phyloP scores from a whole-genome alignment of 2,113 vertebrate genomes.

The Pteronura brasiliensis region DNA sequence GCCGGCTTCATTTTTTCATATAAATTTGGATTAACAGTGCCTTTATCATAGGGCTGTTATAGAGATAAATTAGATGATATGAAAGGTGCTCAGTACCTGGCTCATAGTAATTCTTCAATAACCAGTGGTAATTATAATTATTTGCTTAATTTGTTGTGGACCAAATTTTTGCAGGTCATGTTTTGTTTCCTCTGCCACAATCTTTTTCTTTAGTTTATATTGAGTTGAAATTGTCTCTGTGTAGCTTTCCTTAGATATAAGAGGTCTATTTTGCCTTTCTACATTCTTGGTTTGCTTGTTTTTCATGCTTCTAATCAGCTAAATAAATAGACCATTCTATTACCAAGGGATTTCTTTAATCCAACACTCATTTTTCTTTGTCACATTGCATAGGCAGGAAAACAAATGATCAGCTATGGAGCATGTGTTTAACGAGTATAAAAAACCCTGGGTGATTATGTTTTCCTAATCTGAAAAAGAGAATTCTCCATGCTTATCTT shows the following conservation, averaged over 20 bases:
- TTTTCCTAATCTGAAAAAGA: not conserved
- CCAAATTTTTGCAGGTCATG: not conserved
- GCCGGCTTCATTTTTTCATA: not conserved
- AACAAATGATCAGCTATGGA: not conserved
- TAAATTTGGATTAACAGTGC: not conserved
- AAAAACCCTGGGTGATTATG: not conserved
- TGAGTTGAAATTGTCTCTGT: not conserved
- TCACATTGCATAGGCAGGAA: not conserved
- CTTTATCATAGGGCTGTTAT: not conserved
- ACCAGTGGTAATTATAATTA: not conserved
- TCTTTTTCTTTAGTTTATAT: not conserved
- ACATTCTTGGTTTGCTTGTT: not conserved
- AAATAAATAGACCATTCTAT: constrained; percentile 1
- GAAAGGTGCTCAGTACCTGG: not conserved
- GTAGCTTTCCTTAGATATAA: not conserved
- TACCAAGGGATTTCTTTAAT: not conserved
- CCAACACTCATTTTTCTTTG: constrained; percentile 25
- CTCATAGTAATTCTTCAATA: not conserved
- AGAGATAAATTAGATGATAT: not conserved
- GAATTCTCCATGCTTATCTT: not conserved
- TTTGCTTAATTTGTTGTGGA: not conserved
- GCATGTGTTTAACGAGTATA: not conserved
- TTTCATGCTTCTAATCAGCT: not conserved
- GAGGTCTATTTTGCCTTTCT: not conserved
- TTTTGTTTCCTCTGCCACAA: not conserved